Evolutionary conservation across 2,113 vertebrate genomes (phyloP).

Genomic region (Cnemophilus loriae): DNA sequence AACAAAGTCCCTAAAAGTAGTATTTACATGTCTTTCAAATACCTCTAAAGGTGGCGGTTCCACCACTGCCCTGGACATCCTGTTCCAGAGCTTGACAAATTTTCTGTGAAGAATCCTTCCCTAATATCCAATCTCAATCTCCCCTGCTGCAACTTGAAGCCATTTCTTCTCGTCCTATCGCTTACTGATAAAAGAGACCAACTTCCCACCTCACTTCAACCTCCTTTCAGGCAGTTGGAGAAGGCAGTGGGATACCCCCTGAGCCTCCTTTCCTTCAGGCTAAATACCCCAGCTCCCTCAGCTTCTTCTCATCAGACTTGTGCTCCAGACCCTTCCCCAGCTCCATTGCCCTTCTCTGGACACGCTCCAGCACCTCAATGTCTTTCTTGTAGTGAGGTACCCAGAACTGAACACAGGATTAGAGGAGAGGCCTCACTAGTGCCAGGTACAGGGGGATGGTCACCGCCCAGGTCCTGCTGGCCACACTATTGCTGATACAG

Average conservation of each 20-base stretch:
- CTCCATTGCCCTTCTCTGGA: background rate
- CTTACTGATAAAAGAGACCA: rapidly evolving
- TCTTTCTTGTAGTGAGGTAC: background rate
- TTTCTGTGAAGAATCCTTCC: background rate
- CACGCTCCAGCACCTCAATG: rapidly evolving
- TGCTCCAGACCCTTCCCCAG: background rate
- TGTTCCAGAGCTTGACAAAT: background rate
- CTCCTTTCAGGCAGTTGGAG: background rate
- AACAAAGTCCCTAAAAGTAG: background rate
- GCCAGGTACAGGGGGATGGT: rapidly evolving
- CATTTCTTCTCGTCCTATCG: rapidly evolving
- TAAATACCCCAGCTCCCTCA: background rate
- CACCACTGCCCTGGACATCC: background rate
- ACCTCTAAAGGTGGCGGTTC: background rate
- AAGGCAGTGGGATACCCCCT: background rate
- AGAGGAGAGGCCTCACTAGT: rapidly evolving
- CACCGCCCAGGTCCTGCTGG: background rate
- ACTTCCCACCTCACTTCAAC: rapidly evolving
- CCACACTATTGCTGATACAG: rapidly evolving
- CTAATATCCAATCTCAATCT: background rate
- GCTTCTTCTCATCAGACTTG: background rate
- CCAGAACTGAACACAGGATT: background rate
- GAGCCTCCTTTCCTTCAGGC: background rate
- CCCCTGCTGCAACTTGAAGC: background rate
- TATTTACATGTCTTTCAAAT: background rate